phyloP scores from a whole-genome alignment of 2,888 invertebrate genomes.

The Eristalis arbustorum region DNA sequence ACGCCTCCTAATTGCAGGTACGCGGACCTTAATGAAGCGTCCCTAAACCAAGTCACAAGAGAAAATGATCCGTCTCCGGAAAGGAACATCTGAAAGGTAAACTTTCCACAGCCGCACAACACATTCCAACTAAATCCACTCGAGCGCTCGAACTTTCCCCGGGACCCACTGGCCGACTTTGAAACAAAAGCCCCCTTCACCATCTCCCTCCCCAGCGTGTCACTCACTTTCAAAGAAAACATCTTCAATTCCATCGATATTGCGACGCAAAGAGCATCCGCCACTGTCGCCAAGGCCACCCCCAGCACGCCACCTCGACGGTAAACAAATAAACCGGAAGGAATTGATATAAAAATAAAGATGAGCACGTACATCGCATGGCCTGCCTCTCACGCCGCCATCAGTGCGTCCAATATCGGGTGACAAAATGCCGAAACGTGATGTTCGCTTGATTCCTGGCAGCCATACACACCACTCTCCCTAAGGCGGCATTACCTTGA shows the following conservation, averaged over 20 bases:
- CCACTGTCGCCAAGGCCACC: not conserved
- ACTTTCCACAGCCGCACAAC: not conserved
- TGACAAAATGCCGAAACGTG: conserved; percentile 39
- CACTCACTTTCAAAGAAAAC: not conserved
- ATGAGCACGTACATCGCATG: conserved; percentile 17
- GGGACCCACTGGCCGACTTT: not conserved
- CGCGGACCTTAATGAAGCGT: too few relatives aligned
- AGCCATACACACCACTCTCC: not conserved
- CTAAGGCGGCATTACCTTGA: conserved; percentile 21
- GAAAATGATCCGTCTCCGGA: too few relatives aligned
- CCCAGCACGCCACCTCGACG: not conserved
- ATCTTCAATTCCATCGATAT: not conserved
- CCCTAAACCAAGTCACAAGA: too few relatives aligned
- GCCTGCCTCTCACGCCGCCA: not conserved
- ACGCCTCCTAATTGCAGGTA: too few relatives aligned
- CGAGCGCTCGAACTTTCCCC: not conserved
- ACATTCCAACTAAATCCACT: not conserved
- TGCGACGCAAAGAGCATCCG: not conserved
- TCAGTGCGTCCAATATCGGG: conserved; percentile 12
- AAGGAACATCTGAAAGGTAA: not conserved
- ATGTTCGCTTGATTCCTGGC: conserved; percentile 16
- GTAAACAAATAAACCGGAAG: conserved; percentile 17
- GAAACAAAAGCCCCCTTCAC: not conserved
- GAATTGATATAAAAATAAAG: conserved; percentile 4
- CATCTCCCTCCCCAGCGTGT: not conserved